Percentiles rank a stretch among this genome's conserved stretches.
Conservation (phyloP, 2,113 vertebrate species). For the Galemys pyrenaicus region DNA sequence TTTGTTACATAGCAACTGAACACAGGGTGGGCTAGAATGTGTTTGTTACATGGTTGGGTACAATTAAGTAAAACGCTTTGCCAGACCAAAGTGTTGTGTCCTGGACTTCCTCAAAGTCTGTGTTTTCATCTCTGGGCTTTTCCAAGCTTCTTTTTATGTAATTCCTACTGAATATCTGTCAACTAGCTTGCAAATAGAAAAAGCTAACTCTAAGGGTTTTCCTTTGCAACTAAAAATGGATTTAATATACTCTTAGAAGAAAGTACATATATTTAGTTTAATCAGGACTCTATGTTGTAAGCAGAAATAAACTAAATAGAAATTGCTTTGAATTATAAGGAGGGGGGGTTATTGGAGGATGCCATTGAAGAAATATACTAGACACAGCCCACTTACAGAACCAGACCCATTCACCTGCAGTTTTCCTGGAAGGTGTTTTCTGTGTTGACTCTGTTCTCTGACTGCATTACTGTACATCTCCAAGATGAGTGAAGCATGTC, state of each 20-base stretch:
- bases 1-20: not conserved
- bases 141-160: not conserved
- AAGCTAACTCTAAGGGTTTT: not conserved
- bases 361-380: not conserved
- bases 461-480: accelerated
- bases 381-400: not conserved
- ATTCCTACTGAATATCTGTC: not conserved
- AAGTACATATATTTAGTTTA: not conserved
- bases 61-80: not conserved
- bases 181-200: not conserved
- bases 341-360: not conserved
- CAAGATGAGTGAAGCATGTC: not conserved
- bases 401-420: not conserved
- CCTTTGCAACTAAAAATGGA: not conserved
- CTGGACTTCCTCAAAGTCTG: not conserved
- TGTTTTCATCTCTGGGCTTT: not conserved
- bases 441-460: not conserved
- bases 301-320: not conserved
- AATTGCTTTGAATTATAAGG: not conserved
- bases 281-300: not conserved
- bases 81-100: not conserved
- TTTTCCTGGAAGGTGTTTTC: not conserved
- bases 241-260: not conserved
- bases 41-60: not conserved
- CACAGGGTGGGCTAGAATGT: too few species aligned